Conservation (phyloP, 2,888 invertebrate species). For the Drosophila koepferae region DNA sequence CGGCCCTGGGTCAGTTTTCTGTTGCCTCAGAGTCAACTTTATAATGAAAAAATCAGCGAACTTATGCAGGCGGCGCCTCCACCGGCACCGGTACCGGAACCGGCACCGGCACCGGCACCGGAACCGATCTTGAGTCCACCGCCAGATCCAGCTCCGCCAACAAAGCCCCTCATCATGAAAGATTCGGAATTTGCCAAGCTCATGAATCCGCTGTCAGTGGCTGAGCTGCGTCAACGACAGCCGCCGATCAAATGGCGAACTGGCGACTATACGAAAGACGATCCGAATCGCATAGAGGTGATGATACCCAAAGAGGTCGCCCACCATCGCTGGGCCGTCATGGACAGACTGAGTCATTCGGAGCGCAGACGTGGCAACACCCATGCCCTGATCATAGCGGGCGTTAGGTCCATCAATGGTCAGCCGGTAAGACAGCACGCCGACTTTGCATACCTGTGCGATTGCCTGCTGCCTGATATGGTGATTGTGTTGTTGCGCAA, state of each 20-base stretch:
- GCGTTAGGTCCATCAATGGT: conserved; percentile 10
- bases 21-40: conserved; percentile 9
- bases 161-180: too few relatives aligned
- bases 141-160: background rate
- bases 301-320: conserved; percentile 24
- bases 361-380: conserved; percentile 18
- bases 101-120: background rate
- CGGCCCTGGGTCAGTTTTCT: background rate
- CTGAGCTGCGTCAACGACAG: conserved; percentile 14
- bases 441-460: conserved; percentile 59
- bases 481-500: conserved; percentile 44
- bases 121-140: too few relatives aligned
- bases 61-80: conserved; percentile 7
- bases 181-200: conserved; percentile 10
- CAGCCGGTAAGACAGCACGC: conserved; percentile 37
- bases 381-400: conserved; percentile 52
- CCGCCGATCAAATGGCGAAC: conserved; percentile 15
- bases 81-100: background rate
- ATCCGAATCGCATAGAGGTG: conserved; percentile 9
- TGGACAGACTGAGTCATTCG: conserved; percentile 26
- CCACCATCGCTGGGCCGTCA: conserved; percentile 34
- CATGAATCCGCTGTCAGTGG: conserved; percentile 14
- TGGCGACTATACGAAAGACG: conserved; percentile 20
- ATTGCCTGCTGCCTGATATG: conserved; percentile 50
- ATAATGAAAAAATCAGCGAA: background rate